A percentile compares a stretch with the other conserved stretches of the same genome.
Conservation (phyloP, 2,888 invertebrate species). For the Eumerus sabulonum region DNA sequence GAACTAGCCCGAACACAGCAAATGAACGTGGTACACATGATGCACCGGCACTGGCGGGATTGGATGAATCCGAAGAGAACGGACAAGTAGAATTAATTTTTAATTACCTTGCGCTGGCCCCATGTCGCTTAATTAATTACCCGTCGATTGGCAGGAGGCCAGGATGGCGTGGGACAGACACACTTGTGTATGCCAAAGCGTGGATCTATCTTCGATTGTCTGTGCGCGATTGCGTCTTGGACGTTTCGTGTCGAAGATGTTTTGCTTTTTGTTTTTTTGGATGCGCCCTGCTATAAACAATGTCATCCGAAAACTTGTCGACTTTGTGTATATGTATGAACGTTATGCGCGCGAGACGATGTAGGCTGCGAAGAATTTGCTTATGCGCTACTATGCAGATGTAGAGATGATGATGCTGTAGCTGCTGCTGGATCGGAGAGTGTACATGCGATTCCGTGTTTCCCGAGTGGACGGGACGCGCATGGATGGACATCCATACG, state of each 20-base stretch:
- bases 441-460: no score
- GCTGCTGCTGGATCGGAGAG: no score
- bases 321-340: conserved; percentile 60
- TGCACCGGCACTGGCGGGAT: no score
- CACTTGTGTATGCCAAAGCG: conserved; percentile 47
- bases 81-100: conserved; percentile 65
- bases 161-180: conserved; percentile 64
- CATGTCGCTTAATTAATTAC: conserved; percentile 69
- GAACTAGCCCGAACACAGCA: neutral
- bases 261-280: conserved; percentile 45
- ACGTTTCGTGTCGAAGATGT: conserved; percentile 37
- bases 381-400: conserved; percentile 30
- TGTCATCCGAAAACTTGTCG: conserved; percentile 56
- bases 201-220: conserved; percentile 58
- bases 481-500: conserved; percentile 35
- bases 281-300: conserved; percentile 48
- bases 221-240: conserved; percentile 56
- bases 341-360: conserved; percentile 31
- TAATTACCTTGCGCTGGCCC: conserved; percentile 66
- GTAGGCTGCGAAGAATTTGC: conserved; percentile 42
- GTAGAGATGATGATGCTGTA: no score
- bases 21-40: no score
- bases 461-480: no score
- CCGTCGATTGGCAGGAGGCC: conserved; percentile 64
- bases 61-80: conserved; percentile 31